These are phyloP conservation scores for Dasypolia templi DNA, from an alignment of 2,888 invertebrate genomes.

Conservation along the genomic window DNA sequence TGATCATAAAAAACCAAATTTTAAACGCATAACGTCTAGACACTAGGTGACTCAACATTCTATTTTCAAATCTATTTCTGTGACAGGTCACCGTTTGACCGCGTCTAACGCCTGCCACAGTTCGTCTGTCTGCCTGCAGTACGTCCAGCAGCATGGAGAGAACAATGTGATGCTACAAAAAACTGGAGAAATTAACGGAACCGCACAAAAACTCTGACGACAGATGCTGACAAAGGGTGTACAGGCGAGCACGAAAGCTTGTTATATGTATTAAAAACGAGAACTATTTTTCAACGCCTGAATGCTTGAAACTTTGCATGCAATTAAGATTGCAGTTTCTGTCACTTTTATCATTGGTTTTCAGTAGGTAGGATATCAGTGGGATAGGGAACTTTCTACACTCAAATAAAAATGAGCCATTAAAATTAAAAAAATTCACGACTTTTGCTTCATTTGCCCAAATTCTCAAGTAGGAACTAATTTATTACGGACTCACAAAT, in stretches of 20 bases:
- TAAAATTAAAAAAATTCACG: not conserved
- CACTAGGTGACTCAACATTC: constrained; percentile 12
- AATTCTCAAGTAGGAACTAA: not conserved
- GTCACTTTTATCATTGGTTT: not conserved
- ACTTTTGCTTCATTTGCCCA: not conserved
- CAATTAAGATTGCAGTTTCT: too few relatives aligned
- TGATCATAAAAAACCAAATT: not conserved
- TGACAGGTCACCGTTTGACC: constrained; percentile 56
- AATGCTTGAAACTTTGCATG: too few relatives aligned
- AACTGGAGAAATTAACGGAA: constrained; percentile 79
- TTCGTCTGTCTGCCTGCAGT: constrained; percentile 75
- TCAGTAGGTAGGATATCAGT: not conserved
- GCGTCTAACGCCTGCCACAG: constrained; percentile 65
- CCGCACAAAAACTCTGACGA: constrained; percentile 78
- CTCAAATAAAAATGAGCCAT: not conserved
- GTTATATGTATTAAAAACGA: not conserved
- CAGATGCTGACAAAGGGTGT: constrained; percentile 85
- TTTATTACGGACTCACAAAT: not conserved
- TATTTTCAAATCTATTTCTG: constrained; percentile 7
- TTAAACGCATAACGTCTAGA: not conserved
- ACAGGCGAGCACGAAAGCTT: constrained; percentile 63
- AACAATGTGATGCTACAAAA: constrained; percentile 75
- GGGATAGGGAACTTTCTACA: not conserved
- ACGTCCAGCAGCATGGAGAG: constrained; percentile 61
- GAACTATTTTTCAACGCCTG: not conserved